Conservation (phyloP, 1,140 invertebrate species). For the Drosophila bipectinata region DNA sequence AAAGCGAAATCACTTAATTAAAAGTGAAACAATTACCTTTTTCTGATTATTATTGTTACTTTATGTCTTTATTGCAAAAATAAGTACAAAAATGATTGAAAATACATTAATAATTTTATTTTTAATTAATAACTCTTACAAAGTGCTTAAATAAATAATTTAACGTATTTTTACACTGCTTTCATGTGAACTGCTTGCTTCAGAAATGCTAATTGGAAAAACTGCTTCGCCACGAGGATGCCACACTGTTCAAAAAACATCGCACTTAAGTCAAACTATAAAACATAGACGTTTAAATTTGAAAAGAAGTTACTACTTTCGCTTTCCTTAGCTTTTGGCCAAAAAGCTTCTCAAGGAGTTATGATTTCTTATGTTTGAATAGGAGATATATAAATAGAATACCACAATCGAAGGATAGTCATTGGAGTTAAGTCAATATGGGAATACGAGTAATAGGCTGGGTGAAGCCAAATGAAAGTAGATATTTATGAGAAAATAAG, state of each 20-base stretch:
- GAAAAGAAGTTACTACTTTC: not conserved
- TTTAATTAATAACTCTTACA: no score
- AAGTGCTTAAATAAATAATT: no score
- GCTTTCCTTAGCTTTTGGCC: conserved; percentile 17
- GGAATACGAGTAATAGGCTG: conserved; percentile 24
- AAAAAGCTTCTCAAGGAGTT: not conserved
- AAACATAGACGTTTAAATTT: conserved; percentile 1
- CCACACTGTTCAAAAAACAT: not conserved
- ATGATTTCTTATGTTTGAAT: not conserved
- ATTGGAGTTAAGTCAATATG: conserved; percentile 8
- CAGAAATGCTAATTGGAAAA: not conserved
- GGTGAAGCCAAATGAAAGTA: not conserved
- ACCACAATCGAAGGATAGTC: conserved; percentile 3
- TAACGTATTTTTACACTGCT: not conserved
- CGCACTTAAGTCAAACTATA: not conserved
- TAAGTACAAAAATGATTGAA: no score
- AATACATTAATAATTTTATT: no score
- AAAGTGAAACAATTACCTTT: no score
- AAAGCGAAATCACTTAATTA: no score
- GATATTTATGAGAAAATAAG: not conserved
- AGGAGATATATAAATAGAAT: conserved; percentile 35
- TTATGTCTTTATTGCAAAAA: no score
- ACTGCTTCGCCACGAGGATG: not conserved
- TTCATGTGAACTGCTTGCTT: not conserved
- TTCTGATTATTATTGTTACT: no score